Conservation (phyloP, 2,113 vertebrate species). For the Oxyura jamaicensis region DNA sequence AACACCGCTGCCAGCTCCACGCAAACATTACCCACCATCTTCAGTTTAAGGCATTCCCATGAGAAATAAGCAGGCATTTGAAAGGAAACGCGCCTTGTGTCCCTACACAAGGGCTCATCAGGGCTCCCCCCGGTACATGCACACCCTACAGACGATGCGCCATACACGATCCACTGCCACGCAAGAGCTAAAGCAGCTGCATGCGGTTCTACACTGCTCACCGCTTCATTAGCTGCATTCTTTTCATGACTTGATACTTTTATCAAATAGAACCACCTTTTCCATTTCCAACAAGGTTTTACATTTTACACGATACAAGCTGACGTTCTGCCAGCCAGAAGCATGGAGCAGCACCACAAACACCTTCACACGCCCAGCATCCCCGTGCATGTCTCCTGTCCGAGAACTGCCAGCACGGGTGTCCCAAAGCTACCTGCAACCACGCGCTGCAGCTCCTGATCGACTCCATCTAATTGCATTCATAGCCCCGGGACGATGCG, state of each 20-base stretch:
- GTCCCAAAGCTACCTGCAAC: rapidly evolving
- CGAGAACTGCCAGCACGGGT: neutral
- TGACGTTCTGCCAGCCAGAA: rapidly evolving
- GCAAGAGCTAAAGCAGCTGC: rapidly evolving
- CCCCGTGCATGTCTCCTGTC: rapidly evolving
- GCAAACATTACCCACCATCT: neutral
- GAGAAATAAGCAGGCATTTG: neutral
- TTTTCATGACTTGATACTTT: too few species aligned
- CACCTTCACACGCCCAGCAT: rapidly evolving
- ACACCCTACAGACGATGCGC: rapidly evolving
- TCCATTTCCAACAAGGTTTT: neutral
- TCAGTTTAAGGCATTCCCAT: neutral
- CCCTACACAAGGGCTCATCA: rapidly evolving
- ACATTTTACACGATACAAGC: rapidly evolving
- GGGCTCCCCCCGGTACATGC: rapidly evolving
- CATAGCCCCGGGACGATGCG: neutral
- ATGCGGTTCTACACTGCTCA: rapidly evolving
- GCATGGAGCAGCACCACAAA: rapidly evolving
- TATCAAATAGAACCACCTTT: neutral
- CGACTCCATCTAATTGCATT: rapidly evolving
- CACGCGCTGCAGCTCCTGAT: neutral
- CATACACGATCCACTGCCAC: rapidly evolving
- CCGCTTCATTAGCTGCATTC: rapidly evolving
- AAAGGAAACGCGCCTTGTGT: rapidly evolving
- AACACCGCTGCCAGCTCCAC: rapidly evolving